Conservation (phyloP, 2,888 invertebrate genomes). For the Cephus rjabovi region DNA sequence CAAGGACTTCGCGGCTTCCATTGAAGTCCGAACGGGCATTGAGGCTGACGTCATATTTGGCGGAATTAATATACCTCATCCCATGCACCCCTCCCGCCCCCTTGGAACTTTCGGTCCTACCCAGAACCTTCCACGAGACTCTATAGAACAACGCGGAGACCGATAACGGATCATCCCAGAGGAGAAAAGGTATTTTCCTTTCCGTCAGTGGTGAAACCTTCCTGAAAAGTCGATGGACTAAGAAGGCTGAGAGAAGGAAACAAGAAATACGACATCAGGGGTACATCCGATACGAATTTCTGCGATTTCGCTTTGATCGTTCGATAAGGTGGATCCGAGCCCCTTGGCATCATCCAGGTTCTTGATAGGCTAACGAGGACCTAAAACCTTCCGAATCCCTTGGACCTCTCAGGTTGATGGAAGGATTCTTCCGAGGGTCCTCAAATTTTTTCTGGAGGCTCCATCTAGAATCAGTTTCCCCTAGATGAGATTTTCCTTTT, state of each 20-base stretch:
- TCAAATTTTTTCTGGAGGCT: neutral
- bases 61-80: neutral
- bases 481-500: neutral
- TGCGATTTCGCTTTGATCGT: neutral
- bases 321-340: neutral
- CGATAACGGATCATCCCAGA: neutral
- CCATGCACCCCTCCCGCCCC: neutral
- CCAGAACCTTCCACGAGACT: neutral
- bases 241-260: neutral
- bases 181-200: neutral
- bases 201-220: neutral
- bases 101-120: constrained; percentile 16
- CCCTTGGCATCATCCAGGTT: neutral
- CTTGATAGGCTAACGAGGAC: neutral
- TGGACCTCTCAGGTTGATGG: neutral
- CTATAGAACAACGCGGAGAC: neutral
- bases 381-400: neutral
- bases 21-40: constrained; percentile 24
- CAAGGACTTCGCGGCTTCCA: constrained; percentile 31
- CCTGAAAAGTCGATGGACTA: neutral
- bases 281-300: neutral
- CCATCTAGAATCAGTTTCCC: neutral
- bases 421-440: neutral
- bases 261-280: neutral
- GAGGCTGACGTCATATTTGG: constrained; percentile 22